Percentiles rank a stretch among this genome's conserved stretches.
These are phyloP conservation scores for Aselliscus stoliczkanus DNA, from an alignment of 2,797 vertebrate genomes.

Conservation along the genomic window DNA sequence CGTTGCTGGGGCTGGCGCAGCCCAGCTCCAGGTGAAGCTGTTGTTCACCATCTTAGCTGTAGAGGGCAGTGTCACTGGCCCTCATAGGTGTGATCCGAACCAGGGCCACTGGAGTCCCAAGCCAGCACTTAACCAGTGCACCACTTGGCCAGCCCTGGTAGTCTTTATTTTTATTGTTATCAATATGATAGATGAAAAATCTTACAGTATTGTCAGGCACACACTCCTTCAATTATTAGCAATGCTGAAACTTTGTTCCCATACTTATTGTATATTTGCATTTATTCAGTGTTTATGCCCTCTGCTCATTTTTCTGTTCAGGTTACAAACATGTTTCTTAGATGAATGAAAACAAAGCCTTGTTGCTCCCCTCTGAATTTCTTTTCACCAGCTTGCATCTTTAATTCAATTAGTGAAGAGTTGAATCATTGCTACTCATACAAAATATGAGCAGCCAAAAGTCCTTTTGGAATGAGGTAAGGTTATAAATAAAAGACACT, in stretches of 20 bases:
- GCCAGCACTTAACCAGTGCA: no score
- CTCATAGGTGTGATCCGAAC: no score
- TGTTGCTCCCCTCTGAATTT: background rate
- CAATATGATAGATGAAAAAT: background rate
- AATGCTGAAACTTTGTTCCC: background rate
- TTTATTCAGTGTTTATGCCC: background rate
- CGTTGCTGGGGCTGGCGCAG: no score
- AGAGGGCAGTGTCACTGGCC: no score
- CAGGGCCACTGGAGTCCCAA: no score
- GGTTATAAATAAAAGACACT: background rate
- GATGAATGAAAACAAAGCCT: slow-evolving; percentile 15
- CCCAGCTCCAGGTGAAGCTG: no score
- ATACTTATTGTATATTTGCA: background rate
- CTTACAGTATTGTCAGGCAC: background rate
- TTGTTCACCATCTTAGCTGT: no score
- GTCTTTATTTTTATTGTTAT: background rate
- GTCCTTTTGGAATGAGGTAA: background rate
- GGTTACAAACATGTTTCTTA: background rate
- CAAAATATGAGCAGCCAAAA: background rate
- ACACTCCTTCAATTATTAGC: background rate
- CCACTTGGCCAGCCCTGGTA: no score
- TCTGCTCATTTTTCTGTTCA: slow-evolving; percentile 7
- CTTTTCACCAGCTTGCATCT: background rate
- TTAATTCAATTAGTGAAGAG: background rate
- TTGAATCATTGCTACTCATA: background rate